phyloP scores from a whole-genome alignment of 2,797 vertebrate genomes.

The Enoplosus armatus region DNA sequence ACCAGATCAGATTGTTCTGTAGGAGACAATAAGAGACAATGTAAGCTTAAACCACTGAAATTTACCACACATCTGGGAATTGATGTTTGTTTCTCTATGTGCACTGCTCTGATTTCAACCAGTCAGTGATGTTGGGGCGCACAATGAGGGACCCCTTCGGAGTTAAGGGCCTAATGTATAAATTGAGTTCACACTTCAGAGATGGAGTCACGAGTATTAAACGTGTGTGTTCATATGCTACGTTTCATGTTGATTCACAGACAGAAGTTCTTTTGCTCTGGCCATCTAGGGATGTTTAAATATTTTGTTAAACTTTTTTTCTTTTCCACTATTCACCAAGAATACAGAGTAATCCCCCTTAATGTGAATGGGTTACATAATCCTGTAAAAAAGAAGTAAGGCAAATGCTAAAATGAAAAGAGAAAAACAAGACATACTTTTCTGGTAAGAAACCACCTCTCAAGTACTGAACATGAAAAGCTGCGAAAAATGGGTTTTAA shows the following conservation, averaged over 20 bases:
- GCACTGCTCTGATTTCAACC: background rate
- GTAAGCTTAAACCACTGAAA: too few relatives aligned
- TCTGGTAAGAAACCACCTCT: too few relatives aligned
- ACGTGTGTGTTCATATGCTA: background rate
- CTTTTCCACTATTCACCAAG: background rate
- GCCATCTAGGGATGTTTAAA: background rate
- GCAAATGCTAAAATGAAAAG: conserved; percentile 14
- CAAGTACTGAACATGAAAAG: too few relatives aligned
- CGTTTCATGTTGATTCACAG: background rate
- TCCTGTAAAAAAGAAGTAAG: conserved; percentile 17
- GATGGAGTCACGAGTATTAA: background rate
- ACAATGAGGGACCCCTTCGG: background rate
- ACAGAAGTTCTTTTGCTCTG: background rate
- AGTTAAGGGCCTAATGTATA: too few relatives aligned
- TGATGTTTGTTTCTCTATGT: background rate
- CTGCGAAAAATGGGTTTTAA: too few relatives aligned
- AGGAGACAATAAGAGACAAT: too few relatives aligned
- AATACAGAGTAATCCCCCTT: background rate
- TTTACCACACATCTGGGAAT: background rate
- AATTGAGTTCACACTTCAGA: background rate
- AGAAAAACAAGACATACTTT: conserved; percentile 14
- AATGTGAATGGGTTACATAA: conserved; percentile 16
- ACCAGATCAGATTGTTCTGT: too few relatives aligned
- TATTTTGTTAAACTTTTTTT: background rate
- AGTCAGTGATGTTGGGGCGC: background rate